Evolutionary conservation across 2,797 vertebrate species (phyloP), one percentile per base, ranked within the genome.

Genomic region (Cryptoprocta ferox): DNA sequence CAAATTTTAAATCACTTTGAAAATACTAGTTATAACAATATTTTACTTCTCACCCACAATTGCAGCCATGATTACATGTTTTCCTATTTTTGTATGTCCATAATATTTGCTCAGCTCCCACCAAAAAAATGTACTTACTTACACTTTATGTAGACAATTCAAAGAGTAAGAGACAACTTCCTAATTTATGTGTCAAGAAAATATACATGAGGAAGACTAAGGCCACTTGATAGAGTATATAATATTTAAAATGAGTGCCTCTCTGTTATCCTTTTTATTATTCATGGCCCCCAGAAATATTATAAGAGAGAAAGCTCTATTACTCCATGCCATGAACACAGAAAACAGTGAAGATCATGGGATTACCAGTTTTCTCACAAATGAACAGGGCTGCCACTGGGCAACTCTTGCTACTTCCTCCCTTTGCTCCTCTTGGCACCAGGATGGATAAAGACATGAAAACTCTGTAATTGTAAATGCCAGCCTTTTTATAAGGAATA

Each of bases 101-200:
- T 83, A 42, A 42, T 75, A 81, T 92, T 94, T 91, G 89, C 83
- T 80, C 82, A 87, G 8, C 28, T 93, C 13, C 24, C 30, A 90
- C 30, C 50, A 73, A 81, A 87, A 37, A 92, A 63, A 63, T 28
- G 24, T 15, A 80, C 30, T 86, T 75, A 73, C 24, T 85, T 37
- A 80, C 24, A 94, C 6, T 70, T 4, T 18, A 89, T 71, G 35
- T 59, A 9, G 70, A 76, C 12, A 68, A 83, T 53, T 63, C 76
- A 88, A 59, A 78, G 59, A 78, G 37, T 35, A 15, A 68, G 37
- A 82, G 39, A 73, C 15, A 81, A 89, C 15, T 94, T 90, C 10
- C 48, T 94, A 76, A 89, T 66, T 81, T 88, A 37, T 61, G 12
- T 70, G 37, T 87, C 70, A 90, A 97, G 82, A 94, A 97, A 56